Evolutionary conservation across 2,113 vertebrate genomes (phyloP), one percentile per base, ranked within the genome.

Genomic region (Nibea coibor): DNA sequence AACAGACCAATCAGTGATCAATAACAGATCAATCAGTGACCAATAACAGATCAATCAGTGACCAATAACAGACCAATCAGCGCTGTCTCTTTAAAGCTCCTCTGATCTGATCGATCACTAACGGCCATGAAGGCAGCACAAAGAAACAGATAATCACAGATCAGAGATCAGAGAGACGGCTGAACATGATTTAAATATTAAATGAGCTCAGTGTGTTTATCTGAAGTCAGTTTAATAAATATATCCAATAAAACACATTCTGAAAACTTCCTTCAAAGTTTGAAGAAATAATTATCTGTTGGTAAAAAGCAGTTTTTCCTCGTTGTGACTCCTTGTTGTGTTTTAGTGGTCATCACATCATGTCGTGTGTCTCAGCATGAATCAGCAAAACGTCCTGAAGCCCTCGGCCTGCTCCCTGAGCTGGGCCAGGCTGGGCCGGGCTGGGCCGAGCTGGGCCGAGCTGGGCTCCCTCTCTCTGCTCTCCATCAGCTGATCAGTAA

Each of bases 351-450:
- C n/a, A n/a, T n/a, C n/a, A n/a, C n/a, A n/a, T n/a, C n/a, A n/a
- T n/a, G n/a, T n/a, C n/a, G n/a, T n/a, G n/a, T n/a, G 24, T 50
- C 83, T 28, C 63, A 82, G 65, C 71, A 61, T 86, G 75, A 86
- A 26, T 86, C 84, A 86, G 80, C 72, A 75, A 62, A 73, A 69
- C 6, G 14, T 45, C 3, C 1, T 1, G 17, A 45, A 31, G 56
- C 45, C 17, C 20, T 35, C 66, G 43, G 43, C 31, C 17, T 51
- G 17, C 42, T 47, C 14, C 15, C 45, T 47, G 35, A 35, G 7
- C 35, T 8, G 35, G 6, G 35, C 35, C 35, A 7, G 8, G 31
- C 31, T 4, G 28, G 28, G 28, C 28, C 28, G 28, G 4, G 3
- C 28, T 31, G 28, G 28, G 4, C 28, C 31, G 31, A 35, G 31